phyloP scores from a whole-genome alignment of 2,113 vertebrate species.

The Chrysochloris asiatica region DNA sequence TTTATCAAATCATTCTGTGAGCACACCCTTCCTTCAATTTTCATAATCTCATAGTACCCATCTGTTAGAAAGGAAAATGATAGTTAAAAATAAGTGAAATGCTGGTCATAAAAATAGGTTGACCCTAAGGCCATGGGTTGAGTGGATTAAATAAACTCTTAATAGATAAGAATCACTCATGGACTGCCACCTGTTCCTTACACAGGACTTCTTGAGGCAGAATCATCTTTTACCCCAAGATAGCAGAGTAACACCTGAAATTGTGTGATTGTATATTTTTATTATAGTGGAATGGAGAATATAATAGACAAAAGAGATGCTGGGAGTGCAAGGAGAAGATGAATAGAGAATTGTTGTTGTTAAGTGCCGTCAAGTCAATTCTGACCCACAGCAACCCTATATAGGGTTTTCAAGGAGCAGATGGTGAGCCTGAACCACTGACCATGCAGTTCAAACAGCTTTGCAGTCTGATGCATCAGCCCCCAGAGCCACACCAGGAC shows the following conservation, averaged over 20 bases:
- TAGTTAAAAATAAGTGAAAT: slow-evolving; percentile 30
- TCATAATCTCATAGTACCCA: neutral
- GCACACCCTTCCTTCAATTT: neutral
- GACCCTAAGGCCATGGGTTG: neutral
- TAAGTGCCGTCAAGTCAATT: too few species aligned
- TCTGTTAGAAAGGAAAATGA: slow-evolving; percentile 1
- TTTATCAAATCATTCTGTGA: neutral
- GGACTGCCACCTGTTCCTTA: neutral
- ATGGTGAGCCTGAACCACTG: too few species aligned
- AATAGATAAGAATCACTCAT: neutral
- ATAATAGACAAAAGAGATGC: neutral
- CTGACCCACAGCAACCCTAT: too few species aligned
- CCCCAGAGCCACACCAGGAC: too few species aligned
- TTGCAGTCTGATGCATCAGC: too few species aligned
- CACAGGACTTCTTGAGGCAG: neutral
- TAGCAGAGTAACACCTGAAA: neutral
- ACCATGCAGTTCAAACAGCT: too few species aligned
- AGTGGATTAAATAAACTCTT: neutral
- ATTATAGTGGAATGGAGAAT: neutral
- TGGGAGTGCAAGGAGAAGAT: neutral
- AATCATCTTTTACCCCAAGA: neutral
- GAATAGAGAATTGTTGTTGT: too few species aligned
- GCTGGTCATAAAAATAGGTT: slow-evolving; percentile 7
- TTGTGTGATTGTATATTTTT: neutral
- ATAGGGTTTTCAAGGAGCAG: too few species aligned